Evolutionary conservation across 2,888 invertebrate genomes (phyloP), one percentile per base, ranked within the genome.

Genomic region (Seira musarum): DNA sequence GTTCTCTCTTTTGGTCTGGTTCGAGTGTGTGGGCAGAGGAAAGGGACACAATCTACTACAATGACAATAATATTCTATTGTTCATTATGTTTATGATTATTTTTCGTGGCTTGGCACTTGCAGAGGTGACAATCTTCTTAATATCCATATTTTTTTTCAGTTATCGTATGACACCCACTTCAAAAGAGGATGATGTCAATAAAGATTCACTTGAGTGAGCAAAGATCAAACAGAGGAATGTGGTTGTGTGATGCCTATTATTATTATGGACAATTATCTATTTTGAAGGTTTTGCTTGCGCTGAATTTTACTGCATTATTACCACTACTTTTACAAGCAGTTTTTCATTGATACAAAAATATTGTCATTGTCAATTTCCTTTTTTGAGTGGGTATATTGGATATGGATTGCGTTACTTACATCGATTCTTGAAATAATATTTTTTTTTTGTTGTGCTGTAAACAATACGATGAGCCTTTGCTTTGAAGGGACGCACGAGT

Each of bases 401-500:
- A 40, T 13, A 40, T 8, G 6, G 40, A 40, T n/a, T n/a, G n/a
- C n/a, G n/a, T n/a, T n/a, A n/a, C n/a, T n/a, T n/a, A n/a, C n/a
- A n/a, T n/a, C n/a, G 57, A n/a, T 3, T n/a, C 57, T 5, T 57
- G 57, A 13, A 17, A 5, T 57, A 57, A 15, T n/a, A 57, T 57
- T 57, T 57, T 57, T n/a, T 40, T 40, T 40, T 40, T 5, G 40
- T 40, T 46, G 2, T 57, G 2, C 6, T 68, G 67, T 49, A 72
- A 75, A 80, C 80, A 80, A 80, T 71, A 21, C 71, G 80, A 80
- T 75, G 80, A 71, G 69, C 75, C 64, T 61, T 53, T 74, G 57
- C 69, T 80, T 77, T 80, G 82, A 82, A 82, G 70, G 82, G 70
- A 82, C 57, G 82, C 82, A 82, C 82, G 82, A 82, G 82, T 82